phyloP scores from a whole-genome alignment of 2,113 vertebrate genomes.

The Siniperca chuatsi region DNA sequence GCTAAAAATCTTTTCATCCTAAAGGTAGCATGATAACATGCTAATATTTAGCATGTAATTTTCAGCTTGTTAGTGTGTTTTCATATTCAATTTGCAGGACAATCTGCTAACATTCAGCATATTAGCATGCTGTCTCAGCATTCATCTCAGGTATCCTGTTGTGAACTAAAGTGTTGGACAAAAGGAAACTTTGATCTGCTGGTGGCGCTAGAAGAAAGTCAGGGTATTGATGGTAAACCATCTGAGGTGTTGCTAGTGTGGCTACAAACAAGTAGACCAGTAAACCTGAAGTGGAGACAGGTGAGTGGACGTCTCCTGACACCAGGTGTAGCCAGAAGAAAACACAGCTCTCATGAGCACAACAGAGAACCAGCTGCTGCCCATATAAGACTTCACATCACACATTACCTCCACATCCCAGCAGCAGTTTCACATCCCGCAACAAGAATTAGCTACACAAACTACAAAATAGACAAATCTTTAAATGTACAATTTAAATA shows the following conservation, averaged over 20 bases:
- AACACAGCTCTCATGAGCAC: constrained; percentile 3
- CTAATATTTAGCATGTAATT: not conserved
- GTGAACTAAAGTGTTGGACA: not conserved
- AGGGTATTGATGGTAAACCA: not conserved
- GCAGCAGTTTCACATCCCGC: constrained; percentile 36
- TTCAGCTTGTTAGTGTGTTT: not conserved
- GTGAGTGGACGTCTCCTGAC: constrained; percentile 9
- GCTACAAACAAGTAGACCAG: constrained; percentile 38
- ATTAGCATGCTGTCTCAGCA: not conserved
- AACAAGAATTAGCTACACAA: constrained; percentile 43
- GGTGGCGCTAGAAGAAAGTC: not conserved
- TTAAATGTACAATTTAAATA: constrained; percentile 56
- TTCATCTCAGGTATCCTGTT: not conserved
- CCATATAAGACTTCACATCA: not conserved
- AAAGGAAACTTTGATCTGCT: not conserved
- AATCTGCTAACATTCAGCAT: not conserved
- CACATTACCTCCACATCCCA: not conserved
- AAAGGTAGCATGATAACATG: not conserved
- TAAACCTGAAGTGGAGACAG: constrained; percentile 21
- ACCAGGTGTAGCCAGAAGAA: not conserved
- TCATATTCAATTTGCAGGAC: not conserved
- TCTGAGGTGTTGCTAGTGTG: constrained; percentile 23
- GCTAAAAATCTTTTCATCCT: no score
- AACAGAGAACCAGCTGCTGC: constrained; percentile 19
- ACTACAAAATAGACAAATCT: constrained; percentile 59